phyloP scores from a whole-genome alignment of 2,797 vertebrate genomes.

The Sebastes hopkinsi region DNA sequence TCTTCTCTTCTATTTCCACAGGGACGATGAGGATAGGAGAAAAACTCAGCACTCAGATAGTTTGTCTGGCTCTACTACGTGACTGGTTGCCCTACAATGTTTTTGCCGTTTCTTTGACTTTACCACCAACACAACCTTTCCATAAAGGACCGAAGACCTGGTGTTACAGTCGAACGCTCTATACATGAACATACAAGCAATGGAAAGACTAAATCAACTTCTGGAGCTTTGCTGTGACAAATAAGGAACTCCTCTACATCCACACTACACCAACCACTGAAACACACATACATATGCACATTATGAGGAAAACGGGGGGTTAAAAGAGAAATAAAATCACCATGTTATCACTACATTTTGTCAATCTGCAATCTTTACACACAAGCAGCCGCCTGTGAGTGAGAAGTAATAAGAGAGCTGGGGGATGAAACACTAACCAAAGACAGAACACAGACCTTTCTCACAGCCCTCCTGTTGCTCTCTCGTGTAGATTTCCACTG shows the following conservation, averaged over 20 bases:
- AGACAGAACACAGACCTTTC: slow-evolving; percentile 68
- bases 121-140: slow-evolving; percentile 38
- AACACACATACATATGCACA: slow-evolving; percentile 36
- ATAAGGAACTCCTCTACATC: slow-evolving; percentile 36
- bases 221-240: slow-evolving; percentile 21
- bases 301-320: not conserved
- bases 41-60: slow-evolving; percentile 33
- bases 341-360: slow-evolving; percentile 68
- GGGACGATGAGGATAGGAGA: slow-evolving; percentile 29
- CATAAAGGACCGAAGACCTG: slow-evolving; percentile 38
- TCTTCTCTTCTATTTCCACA: slow-evolving; percentile 28
- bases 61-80: slow-evolving; percentile 42
- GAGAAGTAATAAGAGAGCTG: not conserved
- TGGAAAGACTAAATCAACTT: not conserved
- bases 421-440: slow-evolving; percentile 77
- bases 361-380: slow-evolving; percentile 34
- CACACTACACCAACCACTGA: slow-evolving; percentile 64
- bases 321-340: slow-evolving; percentile 28
- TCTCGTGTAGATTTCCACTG: slow-evolving; percentile 34
- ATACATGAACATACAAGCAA: slow-evolving; percentile 17
- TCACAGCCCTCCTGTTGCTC: slow-evolving; percentile 31
- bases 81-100: slow-evolving; percentile 48
- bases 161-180: slow-evolving; percentile 24
- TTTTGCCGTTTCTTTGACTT: slow-evolving; percentile 56
- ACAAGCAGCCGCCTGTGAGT: slow-evolving; percentile 25